Conservation (phyloP, 2,797 vertebrate species). For the Coranthus polyacanthus region DNA sequence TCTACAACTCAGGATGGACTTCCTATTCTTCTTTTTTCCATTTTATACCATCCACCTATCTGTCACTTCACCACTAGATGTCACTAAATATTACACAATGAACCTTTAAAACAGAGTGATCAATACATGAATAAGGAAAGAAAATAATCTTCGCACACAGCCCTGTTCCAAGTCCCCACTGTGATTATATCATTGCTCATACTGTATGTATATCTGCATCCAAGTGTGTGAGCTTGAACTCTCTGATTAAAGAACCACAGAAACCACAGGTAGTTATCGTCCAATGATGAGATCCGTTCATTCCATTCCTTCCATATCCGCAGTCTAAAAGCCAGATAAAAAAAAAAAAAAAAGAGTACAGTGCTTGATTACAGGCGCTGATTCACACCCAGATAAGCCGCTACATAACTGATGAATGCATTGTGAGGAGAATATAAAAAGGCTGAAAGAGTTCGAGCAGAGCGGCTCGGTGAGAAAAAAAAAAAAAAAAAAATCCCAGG, state of each 20-base stretch:
- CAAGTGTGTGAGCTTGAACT: background rate
- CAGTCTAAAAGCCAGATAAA: constrained; percentile 27
- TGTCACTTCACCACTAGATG: too few relatives aligned
- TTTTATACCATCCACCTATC: too few relatives aligned
- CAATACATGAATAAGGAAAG: background rate
- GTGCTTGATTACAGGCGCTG: constrained; percentile 48
- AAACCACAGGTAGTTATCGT: constrained; percentile 35
- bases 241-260: background rate
- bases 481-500: constrained; percentile 27
- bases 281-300: constrained; percentile 44
- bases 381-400: constrained; percentile 49
- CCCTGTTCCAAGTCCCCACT: background rate
- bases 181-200: background rate
- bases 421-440: constrained; percentile 46
- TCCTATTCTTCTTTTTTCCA: too few relatives aligned
- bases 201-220: constrained; percentile 1
- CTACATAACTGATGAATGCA: constrained; percentile 33
- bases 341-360: constrained; percentile 21
- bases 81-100: too few relatives aligned
- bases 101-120: background rate
- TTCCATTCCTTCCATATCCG: constrained; percentile 9
- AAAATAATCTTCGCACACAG: constrained; percentile 2
- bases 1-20: too few relatives aligned
- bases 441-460: constrained; percentile 34
- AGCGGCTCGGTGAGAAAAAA: background rate